Percentiles rank a stretch among this genome's conserved stretches.
Conservation (phyloP, 2,113 vertebrate species). For the Prolemur simus region DNA sequence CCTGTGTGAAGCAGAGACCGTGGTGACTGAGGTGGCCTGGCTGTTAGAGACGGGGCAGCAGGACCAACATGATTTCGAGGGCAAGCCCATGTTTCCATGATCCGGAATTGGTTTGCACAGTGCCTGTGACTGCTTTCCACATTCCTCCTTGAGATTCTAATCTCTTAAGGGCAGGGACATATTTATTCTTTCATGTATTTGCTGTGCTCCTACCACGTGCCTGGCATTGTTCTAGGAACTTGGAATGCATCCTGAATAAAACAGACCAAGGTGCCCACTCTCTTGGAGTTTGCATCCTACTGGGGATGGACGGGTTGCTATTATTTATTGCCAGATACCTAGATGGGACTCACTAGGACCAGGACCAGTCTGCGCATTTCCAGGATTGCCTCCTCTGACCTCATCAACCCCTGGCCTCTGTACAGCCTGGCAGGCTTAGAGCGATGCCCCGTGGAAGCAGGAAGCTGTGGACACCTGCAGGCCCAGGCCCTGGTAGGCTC, state of each 20-base stretch:
- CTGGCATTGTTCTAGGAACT: background rate
- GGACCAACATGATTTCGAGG: background rate
- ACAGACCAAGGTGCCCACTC: background rate
- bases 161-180: background rate
- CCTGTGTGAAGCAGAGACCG: background rate
- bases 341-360: background rate
- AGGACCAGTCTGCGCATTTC: background rate
- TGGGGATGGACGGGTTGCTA: no score
- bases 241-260: background rate
- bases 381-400: no score
- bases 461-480: background rate
- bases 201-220: background rate
- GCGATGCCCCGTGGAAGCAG: accelerated
- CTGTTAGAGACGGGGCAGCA: background rate
- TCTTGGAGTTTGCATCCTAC: background rate
- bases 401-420: background rate
- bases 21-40: background rate
- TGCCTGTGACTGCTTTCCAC: background rate
- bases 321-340: background rate
- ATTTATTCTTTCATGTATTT: background rate
- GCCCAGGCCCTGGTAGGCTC: accelerated
- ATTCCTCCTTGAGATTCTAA: background rate
- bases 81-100: background rate
- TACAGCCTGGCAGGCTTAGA: background rate
- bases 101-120: background rate